A percentile compares a stretch with the other conserved stretches of the same genome.
Conservation (phyloP, 2,797 vertebrate species). For the Phyllotis vaccarum region DNA sequence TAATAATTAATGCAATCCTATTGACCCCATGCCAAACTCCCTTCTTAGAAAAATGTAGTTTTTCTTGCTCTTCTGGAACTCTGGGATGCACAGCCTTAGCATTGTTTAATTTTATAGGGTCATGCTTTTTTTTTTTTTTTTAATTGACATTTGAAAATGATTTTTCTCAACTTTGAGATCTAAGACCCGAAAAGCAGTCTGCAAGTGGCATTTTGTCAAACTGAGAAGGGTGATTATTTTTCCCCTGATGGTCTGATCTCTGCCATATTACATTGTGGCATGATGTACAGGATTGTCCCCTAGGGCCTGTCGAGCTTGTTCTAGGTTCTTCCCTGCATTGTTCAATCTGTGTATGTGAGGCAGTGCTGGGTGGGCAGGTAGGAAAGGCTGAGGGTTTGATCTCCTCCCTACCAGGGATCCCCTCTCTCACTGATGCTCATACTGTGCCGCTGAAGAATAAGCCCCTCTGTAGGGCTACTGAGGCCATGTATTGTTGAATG, state of each 20-base stretch:
- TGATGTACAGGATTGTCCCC: background rate
- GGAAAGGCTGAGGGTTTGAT: conserved; percentile 45
- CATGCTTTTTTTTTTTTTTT: too few relatives aligned
- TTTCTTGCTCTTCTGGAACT: conserved; percentile 11
- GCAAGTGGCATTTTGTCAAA: conserved; percentile 28
- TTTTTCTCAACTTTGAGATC: conserved; percentile 43
- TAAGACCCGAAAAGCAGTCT: conserved; percentile 15
- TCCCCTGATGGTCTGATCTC: background rate
- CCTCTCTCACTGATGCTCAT: conserved; percentile 1
- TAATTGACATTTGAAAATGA: conserved; percentile 9
- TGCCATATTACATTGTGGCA: conserved; percentile 9
- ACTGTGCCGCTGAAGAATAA: conserved; percentile 72
- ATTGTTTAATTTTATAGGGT: background rate
- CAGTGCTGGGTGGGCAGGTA: conserved; percentile 69
- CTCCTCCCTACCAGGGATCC: conserved; percentile 44
- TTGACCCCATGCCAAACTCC: background rate
- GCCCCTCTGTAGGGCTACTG: conserved; percentile 67
- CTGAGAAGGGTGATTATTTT: background rate
- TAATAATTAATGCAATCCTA: conserved; percentile 7
- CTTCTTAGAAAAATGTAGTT: conserved; percentile 60
- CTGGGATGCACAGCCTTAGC: conserved; percentile 8
- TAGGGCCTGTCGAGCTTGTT: background rate
- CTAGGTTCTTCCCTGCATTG: conserved; percentile 22
- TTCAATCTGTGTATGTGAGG: background rate
- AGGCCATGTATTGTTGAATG: conserved; percentile 75